Conservation (phyloP, 2,888 invertebrate genomes). For the Trilocha varians region DNA sequence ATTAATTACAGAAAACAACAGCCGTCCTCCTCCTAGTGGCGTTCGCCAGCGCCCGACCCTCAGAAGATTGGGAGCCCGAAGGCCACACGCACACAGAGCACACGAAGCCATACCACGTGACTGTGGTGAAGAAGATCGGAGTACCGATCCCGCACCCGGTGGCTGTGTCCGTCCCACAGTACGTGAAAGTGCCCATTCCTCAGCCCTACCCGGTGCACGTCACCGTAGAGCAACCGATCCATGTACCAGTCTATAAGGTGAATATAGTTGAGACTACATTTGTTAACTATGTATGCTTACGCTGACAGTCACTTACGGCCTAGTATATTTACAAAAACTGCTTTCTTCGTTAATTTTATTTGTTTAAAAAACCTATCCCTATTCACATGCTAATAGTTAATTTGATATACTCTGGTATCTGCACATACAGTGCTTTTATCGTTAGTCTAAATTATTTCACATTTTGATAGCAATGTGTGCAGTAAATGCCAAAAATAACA, state of each 20-base stretch:
- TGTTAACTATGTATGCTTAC: no score
- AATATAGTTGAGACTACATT: no score
- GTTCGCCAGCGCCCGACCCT: conserved; percentile 41
- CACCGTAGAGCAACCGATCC: conserved; percentile 80
- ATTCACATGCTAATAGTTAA: no score
- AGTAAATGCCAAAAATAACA: no score
- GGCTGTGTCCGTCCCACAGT: conserved; percentile 79
- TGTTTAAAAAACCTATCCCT: no score
- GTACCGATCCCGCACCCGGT: conserved; percentile 83
- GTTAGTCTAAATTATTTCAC: no score
- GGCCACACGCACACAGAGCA: conserved; percentile 78
- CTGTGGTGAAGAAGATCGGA: conserved; percentile 80
- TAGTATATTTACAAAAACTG: no score
- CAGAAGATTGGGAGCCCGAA: conserved; percentile 66
- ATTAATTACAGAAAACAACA: conserved; percentile 51
- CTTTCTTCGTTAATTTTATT: no score
- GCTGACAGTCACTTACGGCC: no score
- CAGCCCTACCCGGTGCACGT: conserved; percentile 84
- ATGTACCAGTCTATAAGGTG: conserved; percentile 81
- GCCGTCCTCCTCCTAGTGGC: conserved; percentile 46
- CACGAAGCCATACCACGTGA: conserved; percentile 79
- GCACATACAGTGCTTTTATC: no score
- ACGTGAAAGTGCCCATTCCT: conserved; percentile 80
- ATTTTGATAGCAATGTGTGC: no score
- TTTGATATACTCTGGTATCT: no score